Evolutionary conservation across 2,113 vertebrate species (phyloP).

Genomic region (Aegithalos caudatus): DNA sequence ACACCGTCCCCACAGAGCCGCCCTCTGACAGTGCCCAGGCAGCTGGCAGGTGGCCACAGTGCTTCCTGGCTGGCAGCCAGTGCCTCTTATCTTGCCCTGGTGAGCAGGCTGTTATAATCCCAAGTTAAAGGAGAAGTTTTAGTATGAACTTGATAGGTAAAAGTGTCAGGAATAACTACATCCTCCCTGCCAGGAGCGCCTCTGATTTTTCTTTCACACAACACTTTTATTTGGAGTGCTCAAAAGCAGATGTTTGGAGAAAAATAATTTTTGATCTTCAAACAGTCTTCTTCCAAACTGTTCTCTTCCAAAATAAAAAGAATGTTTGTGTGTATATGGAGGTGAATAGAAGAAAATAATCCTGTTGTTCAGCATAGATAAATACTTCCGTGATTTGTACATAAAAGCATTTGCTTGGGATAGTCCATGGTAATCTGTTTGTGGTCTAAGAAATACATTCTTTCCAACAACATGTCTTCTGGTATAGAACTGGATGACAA

Average conservation of each 20-base stretch:
- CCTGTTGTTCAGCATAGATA: not conserved
- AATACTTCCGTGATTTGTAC: not conserved
- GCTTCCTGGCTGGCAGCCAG: not conserved
- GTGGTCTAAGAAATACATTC: not conserved
- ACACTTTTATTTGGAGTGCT: not conserved
- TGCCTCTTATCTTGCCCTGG: not conserved
- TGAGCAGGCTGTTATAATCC: not conserved
- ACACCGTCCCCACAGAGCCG: fast-evolving
- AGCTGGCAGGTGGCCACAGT: not conserved
- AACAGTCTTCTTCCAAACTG: not conserved
- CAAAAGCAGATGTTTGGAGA: not conserved
- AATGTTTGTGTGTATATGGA: not conserved
- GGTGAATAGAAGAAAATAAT: not conserved
- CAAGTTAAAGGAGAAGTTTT: not conserved
- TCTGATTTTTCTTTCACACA: not conserved
- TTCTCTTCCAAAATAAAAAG: not conserved
- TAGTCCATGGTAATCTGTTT: not conserved
- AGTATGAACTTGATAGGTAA: not conserved
- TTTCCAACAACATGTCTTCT: not conserved
- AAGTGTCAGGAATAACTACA: not conserved
- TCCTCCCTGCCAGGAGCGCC: not conserved
- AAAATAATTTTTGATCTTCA: not conserved
- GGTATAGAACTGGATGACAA: not conserved
- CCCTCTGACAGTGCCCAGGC: not conserved
- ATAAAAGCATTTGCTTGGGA: not conserved